Evolutionary conservation across 2,113 vertebrate species (phyloP).

Genomic region (Pomatorhinus ruficollis): DNA sequence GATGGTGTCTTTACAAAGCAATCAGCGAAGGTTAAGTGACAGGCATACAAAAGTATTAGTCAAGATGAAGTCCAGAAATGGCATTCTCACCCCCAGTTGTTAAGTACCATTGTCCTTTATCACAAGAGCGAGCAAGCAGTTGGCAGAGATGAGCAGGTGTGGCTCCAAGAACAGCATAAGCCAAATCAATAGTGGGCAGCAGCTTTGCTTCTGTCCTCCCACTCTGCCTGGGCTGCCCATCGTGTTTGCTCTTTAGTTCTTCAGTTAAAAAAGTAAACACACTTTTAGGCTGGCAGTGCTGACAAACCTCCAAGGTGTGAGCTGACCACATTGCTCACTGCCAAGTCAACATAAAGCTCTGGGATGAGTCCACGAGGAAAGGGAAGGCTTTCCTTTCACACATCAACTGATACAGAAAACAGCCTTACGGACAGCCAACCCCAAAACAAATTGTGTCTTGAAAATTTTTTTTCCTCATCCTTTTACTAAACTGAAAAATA

Average conservation of each 20-base stretch:
- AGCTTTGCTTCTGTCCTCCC: background rate
- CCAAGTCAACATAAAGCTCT: background rate
- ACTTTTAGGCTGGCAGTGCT: background rate
- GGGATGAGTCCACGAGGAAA: background rate
- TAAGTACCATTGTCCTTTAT: background rate
- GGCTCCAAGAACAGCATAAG: background rate
- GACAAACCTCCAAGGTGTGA: background rate
- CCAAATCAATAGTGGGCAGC: background rate
- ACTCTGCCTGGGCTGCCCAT: background rate
- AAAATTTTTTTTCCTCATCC: background rate
- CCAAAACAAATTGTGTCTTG: background rate
- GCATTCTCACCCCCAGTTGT: background rate
- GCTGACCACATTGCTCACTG: background rate
- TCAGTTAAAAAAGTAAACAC: background rate
- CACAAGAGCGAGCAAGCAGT: accelerated
- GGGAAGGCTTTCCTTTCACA: background rate
- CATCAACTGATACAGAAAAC: background rate
- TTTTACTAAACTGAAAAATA: background rate
- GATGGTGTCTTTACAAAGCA: background rate
- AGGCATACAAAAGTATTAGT: background rate
- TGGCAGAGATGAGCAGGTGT: background rate
- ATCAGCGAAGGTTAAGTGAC: background rate
- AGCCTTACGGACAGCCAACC: background rate
- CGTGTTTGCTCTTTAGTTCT: background rate
- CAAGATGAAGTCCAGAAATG: background rate